Evolutionary conservation across 2,888 invertebrate genomes (phyloP), one percentile per base, ranked within the genome.

Genomic region (Pyrochroa serraticornis): DNA sequence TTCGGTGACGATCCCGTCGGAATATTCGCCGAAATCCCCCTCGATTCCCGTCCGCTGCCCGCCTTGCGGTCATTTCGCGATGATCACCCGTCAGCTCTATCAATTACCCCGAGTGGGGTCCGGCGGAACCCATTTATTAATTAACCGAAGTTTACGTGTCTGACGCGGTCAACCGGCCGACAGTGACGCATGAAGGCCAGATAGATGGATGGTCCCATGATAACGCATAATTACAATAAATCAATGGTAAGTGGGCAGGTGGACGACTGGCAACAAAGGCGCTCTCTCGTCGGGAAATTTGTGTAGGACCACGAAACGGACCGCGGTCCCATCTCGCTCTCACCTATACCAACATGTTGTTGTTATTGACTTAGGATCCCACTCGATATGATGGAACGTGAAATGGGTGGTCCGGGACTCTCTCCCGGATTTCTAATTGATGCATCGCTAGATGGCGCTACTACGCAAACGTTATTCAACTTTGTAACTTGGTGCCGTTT

Each of bases 151-250:
- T 43, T 44, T 45, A 56, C 14, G 60, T 59, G 43, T 38, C 47
- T 52, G 54, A 55, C 55, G 49, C 46, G 60, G 60, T 55, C 60
- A 60, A 60, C 31, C 55, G 60, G 50, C 43, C 51, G 60, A 60
- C 60, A 60, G 60, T 60, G 60, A 60, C 60, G 60, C 45, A 60
- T 55, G 55, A 51, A 60, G 47, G 34, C 34, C 55, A 67, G 67
- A 68, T 69, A 65, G 70, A 70, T 70, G 68, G 68, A 65, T 64
- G 60, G 64, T 69, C 68, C 67, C 68, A 65, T 66, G 70, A 70
- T 70, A 70, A 66, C 70, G 51, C 63, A 63, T 70, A 70, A 70
- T 70, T 70, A 70, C 63, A 67, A 69, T 69, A 69, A 69, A 69
- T 70, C 68, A 70, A 67, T 67, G 64, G 65, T 65, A 66, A 68